These are phyloP conservation scores for Oscheius sp. DNA, from an alignment of 1,140 invertebrate species.

Conservation along the genomic window DNA sequence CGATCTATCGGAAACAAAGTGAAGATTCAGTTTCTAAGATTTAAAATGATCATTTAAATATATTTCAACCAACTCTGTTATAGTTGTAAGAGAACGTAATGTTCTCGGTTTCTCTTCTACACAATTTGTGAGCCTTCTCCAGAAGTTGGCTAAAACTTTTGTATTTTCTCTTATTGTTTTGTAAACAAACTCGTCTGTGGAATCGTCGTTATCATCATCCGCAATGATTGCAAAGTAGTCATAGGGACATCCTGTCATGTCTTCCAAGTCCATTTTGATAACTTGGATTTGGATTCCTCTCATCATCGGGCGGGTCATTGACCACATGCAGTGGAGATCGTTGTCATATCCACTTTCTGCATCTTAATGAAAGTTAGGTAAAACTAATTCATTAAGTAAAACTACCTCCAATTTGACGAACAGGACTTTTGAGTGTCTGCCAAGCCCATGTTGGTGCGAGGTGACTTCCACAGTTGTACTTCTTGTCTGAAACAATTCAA, in stretches of 20 bases:
- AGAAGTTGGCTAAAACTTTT: neutral
- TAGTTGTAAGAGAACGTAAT: constrained; percentile 39
- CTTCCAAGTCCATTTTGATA: constrained; percentile 50
- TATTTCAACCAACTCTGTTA: constrained; percentile 31
- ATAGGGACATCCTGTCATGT: constrained; percentile 43
- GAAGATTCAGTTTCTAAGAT: constrained; percentile 39
- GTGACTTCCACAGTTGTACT: constrained; percentile 46
- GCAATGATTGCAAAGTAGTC: constrained; percentile 47
- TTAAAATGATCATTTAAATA: too few species aligned
- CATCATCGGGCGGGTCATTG: constrained; percentile 43
- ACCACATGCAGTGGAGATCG: constrained; percentile 51
- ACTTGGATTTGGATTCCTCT: constrained; percentile 44
- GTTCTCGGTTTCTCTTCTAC: constrained; percentile 34
- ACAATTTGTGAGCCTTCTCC: constrained; percentile 29
- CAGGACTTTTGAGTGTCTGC: constrained; percentile 40
- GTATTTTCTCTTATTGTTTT: too few species aligned
- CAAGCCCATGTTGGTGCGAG: constrained; percentile 41
- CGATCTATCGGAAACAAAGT: constrained; percentile 49
- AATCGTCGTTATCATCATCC: constrained; percentile 10
- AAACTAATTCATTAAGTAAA: neutral
- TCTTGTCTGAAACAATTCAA: neutral
- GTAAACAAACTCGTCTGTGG: too few species aligned
- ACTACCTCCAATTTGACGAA: neutral
- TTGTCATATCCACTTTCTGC: constrained; percentile 40
- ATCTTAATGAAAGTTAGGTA: constrained; percentile 8